phyloP scores from a whole-genome alignment of 2,797 vertebrate genomes.

The Graptemys geographica region DNA sequence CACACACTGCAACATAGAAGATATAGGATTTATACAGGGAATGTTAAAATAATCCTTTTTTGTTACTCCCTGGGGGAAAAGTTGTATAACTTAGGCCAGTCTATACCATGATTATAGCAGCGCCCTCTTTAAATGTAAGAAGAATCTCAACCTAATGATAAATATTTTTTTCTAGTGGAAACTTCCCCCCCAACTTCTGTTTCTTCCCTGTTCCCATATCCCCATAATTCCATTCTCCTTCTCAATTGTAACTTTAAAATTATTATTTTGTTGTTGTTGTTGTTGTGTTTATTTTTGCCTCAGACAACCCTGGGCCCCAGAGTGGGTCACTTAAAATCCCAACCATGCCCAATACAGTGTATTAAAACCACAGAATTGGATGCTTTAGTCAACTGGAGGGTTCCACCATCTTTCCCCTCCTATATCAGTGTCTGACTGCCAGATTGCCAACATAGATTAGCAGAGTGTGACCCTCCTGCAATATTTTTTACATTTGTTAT shows the following conservation, averaged over 20 bases:
- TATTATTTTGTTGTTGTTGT: neutral
- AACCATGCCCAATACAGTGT: neutral
- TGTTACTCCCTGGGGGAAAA: neutral
- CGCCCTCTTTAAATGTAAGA: neutral
- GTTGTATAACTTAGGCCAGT: neutral
- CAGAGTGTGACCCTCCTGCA: too few relatives aligned
- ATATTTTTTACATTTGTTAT: neutral
- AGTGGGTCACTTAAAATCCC: neutral
- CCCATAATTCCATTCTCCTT: neutral
- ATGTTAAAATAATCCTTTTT: neutral
- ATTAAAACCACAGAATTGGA: neutral
- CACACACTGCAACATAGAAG: slow-evolving; percentile 82
- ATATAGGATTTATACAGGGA: neutral
- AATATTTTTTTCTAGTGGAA: neutral
- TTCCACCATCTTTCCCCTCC: neutral
- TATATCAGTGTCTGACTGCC: neutral
- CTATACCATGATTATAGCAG: neutral
- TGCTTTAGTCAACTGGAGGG: neutral
- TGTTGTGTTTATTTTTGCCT: neutral
- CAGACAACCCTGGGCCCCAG: neutral
- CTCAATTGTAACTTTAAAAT: neutral
- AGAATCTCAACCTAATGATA: neutral
- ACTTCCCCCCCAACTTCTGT: neutral
- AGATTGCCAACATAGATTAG: neutral
- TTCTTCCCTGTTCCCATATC: neutral